These are phyloP conservation scores for Chaetodon trifascialis DNA, from an alignment of 2,113 vertebrate genomes.

Conservation along the genomic window DNA sequence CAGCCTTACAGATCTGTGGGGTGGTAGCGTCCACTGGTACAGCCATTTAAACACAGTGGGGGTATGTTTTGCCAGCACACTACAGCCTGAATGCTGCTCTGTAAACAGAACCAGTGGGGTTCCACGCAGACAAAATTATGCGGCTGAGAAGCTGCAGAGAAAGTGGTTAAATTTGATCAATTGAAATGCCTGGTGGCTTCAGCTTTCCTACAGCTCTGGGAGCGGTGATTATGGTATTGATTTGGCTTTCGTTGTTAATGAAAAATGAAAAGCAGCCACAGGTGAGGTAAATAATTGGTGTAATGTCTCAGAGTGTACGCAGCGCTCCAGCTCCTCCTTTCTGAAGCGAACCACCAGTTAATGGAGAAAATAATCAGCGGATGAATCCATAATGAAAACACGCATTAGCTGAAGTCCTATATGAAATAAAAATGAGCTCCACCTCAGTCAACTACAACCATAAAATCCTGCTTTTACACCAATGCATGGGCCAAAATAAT, in stretches of 20 bases:
- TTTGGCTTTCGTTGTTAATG: not conserved
- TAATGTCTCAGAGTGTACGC: not conserved
- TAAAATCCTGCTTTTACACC: no score
- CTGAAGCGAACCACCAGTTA: no score
- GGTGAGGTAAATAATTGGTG: not conserved
- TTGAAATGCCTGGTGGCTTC: constrained; percentile 1
- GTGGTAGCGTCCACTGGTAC: not conserved
- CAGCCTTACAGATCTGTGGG: constrained; percentile 10
- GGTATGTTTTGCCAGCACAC: not conserved
- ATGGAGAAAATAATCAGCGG: not conserved
- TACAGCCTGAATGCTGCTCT: constrained; percentile 3
- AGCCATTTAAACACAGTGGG: constrained; percentile 25
- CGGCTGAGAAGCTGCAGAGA: not conserved
- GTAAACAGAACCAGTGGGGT: constrained; percentile 54
- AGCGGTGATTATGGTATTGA: not conserved
- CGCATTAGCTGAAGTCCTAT: no score
- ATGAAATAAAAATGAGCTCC: no score
- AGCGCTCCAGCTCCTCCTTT: no score
- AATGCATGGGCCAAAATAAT: no score
- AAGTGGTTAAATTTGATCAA: constrained; percentile 2
- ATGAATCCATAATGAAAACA: not conserved
- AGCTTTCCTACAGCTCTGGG: not conserved
- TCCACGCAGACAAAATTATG: constrained; percentile 14
- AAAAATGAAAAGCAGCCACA: not conserved
- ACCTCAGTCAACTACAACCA: no score